Conservation (phyloP, 2,888 invertebrate species). For the Globia sparganii region DNA sequence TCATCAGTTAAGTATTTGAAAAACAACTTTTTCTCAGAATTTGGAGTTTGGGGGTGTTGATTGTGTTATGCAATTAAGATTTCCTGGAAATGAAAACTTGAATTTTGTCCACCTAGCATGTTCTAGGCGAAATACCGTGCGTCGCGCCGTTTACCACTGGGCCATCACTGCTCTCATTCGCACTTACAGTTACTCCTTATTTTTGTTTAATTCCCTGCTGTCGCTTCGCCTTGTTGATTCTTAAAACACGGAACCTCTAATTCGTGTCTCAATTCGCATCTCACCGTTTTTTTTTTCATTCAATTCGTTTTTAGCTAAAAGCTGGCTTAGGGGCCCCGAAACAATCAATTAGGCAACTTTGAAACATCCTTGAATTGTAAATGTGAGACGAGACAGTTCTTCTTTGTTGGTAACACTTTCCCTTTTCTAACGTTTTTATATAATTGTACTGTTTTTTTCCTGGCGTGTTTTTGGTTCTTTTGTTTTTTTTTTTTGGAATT, state of each 20-base stretch:
- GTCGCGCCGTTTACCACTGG: too few species aligned
- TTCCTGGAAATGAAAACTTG: too few species aligned
- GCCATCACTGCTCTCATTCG: too few species aligned
- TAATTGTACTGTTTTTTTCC: slow-evolving; percentile 69
- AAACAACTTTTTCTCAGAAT: too few species aligned
- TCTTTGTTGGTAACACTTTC: slow-evolving; percentile 71
- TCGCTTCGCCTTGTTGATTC: slow-evolving; percentile 28
- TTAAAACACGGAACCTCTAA: slow-evolving; percentile 50
- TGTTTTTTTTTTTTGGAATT: neutral
- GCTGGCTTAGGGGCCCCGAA: slow-evolving; percentile 81
- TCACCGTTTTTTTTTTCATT: slow-evolving; percentile 58
- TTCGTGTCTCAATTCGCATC: slow-evolving; percentile 46
- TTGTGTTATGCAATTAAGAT: too few species aligned
- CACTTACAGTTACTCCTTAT: slow-evolving; percentile 5
- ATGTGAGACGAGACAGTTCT: slow-evolving; percentile 75
- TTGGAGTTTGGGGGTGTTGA: too few species aligned
- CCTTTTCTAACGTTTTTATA: slow-evolving; percentile 71
- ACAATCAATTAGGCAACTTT: slow-evolving; percentile 88
- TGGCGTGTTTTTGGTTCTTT: slow-evolving; percentile 15
- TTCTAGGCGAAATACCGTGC: too few species aligned
- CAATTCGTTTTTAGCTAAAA: slow-evolving; percentile 73
- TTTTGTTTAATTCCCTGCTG: slow-evolving; percentile 19
- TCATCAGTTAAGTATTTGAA: too few species aligned
- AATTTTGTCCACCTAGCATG: too few species aligned
- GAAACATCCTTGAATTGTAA: slow-evolving; percentile 85